Evolutionary conservation across 2,888 invertebrate genomes (phyloP), one percentile per base, ranked within the genome.

Genomic region (Drosophila histrio): DNA sequence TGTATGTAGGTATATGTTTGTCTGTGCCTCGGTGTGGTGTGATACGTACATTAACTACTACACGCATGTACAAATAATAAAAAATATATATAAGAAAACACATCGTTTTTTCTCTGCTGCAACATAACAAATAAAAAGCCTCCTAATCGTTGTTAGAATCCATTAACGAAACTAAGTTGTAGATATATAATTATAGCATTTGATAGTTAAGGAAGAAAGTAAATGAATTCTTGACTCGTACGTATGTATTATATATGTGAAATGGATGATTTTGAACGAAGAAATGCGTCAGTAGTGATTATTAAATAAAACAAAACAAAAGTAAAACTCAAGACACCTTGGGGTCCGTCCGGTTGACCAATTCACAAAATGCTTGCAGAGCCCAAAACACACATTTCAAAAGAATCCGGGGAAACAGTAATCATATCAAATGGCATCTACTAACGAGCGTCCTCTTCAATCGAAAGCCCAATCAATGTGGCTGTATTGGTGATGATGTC

Each of bases 111-210:
- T 44, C 36, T 58, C 47, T 53, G 52, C n/a, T 38, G 72, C 77
- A 72, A 65, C 52, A 38, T 79, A 79, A 79, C 85, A 84, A 77
- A 66, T 65, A 53, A 52, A 62, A 60, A 80, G 87, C 80, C 80
- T 80, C 80, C 73, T 84, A 36, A 47, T 70, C 43, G 30, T 61
- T 41, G 26, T 28, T 19, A 50, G 21, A 47, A 32, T 60, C 41
- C 38, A 32, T 56, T 56, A 61, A 67, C 52, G 56, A 74, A 47
- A 41, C 2, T 22, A 22, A 15, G n/a, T 21, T 30, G 7, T 28
- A 15, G n/a, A 15, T 30, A 4, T 28, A 44, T 36, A 44, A 30
- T 36, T 36, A 17, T 47, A 19, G 38, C 38, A 46, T 46, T 49
- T 28, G n/a, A 56, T 32, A 54, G 34, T 1, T 2, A n/a, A 36